Evolutionary conservation across 2,113 vertebrate species (phyloP), one percentile per base, ranked within the genome.

Genomic region (Rynchops niger): DNA sequence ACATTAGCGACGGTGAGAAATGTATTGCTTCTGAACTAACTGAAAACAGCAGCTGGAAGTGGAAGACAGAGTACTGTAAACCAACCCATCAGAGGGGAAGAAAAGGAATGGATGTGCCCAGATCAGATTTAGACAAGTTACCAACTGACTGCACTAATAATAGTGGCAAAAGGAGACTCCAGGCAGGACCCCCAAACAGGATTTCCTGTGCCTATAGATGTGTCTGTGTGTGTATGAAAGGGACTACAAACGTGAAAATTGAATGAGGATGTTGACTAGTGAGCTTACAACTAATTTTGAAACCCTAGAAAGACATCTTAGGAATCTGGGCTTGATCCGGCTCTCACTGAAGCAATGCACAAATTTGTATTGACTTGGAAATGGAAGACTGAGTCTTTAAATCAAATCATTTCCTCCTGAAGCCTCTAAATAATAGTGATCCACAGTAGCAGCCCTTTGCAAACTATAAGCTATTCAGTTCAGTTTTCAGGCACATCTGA

Each of bases 81-180:
- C 97, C 96, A 97, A 90, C 72, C 89, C 65, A 30, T 38, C 7
- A 5, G 49, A 91, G 53, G 91, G 76, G 93, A 94, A 94, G 91
- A 93, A 94, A 93, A 91, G 93, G 61, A 97, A 94, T 63, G 67
- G 85, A 97, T 66, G 82, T 97, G 96, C 84, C 93, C 95, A 92
- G 95, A 98, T 98, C 98, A 98, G 94, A 98, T 98, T 99, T 99
- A 99, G 98, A 99, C 97, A 96, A 95, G 98, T 98, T 98, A 98
- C 98, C 97, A 98, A 97, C 97, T 95, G 97, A 97, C 97, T 86
- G 98, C 97, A 98, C 98, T 98, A 98, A 99, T 98, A 98, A 98
- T 98, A 97, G 94, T 58, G 67, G 78, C 98, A 98, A 95, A 96
- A 98, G 98, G 98, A 98, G 97, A 94, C 67, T 87, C 86, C 71